Conservation (phyloP, 2,113 vertebrate genomes). For the Eonycteris spelaea region DNA sequence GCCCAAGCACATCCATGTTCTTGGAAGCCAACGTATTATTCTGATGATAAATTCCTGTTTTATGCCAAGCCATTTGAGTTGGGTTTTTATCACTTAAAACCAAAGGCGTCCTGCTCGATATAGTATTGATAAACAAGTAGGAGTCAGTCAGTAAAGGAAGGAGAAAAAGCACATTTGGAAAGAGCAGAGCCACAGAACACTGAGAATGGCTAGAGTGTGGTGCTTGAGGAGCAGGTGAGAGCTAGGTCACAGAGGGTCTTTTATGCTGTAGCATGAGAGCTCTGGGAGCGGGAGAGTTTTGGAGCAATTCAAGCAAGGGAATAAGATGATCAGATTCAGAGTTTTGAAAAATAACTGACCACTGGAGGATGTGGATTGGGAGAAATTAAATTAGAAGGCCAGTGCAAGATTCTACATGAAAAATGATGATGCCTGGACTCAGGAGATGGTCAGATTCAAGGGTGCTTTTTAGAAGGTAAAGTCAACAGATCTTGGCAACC, state of each 20-base stretch:
- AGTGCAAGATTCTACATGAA: neutral
- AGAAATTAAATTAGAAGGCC: neutral
- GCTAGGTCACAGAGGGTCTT: neutral
- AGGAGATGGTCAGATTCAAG: neutral
- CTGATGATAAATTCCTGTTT: neutral
- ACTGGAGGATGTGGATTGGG: neutral
- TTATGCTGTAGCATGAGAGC: fast-evolving
- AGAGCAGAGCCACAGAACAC: neutral
- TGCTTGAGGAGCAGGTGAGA: no score
- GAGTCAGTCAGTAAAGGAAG: neutral
- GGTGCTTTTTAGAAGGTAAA: neutral
- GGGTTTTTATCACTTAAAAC: neutral
- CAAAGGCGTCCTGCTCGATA: neutral
- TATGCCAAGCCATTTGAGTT: neutral
- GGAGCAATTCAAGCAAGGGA: neutral
- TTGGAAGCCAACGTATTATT: neutral
- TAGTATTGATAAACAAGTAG: neutral
- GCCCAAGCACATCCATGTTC: neutral
- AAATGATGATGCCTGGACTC: neutral
- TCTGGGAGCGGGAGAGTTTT: neutral
- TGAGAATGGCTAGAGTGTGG: neutral
- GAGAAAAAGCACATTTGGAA: neutral
- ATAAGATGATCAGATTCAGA: neutral
- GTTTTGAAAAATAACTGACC: neutral
- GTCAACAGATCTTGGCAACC: neutral